Evolutionary conservation across 2,113 vertebrate species (phyloP).

Genomic region (Genyomyrus donnyi): DNA sequence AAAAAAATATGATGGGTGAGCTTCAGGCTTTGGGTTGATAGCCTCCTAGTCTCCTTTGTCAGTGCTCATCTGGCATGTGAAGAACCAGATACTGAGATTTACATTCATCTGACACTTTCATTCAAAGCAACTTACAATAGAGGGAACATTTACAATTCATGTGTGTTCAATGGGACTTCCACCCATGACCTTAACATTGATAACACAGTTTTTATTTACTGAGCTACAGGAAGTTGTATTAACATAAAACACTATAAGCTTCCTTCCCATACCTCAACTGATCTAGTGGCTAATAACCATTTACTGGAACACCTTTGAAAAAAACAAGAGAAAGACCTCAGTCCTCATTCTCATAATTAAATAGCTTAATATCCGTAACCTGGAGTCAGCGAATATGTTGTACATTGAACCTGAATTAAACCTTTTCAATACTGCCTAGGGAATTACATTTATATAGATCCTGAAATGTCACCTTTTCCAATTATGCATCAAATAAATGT

Average conservation of each 20-base stretch:
- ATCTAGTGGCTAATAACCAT: not conserved
- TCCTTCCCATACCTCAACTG: not conserved
- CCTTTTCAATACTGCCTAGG: not conserved
- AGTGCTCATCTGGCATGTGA: not conserved
- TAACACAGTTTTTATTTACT: not conserved
- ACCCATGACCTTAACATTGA: not conserved
- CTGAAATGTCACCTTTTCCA: not conserved
- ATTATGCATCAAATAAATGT: constrained; percentile 14
- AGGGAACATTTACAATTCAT: not conserved
- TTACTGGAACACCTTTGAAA: not conserved
- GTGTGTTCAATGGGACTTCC: not conserved
- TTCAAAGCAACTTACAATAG: not conserved
- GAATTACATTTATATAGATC: not conserved
- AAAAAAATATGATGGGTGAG: constrained; percentile 20
- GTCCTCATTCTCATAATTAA: not conserved
- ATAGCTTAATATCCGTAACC: not conserved
- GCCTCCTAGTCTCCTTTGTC: not conserved
- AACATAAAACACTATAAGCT: not conserved
- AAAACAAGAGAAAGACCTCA: not conserved
- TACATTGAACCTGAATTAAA: constrained; percentile 11
- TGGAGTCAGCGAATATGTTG: not conserved
- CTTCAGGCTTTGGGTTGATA: not conserved
- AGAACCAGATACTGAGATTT: not conserved
- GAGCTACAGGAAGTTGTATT: not conserved
- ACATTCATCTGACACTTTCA: not conserved